phyloP scores from a whole-genome alignment of 2,888 invertebrate genomes.

The Drosophila neonasuta region DNA sequence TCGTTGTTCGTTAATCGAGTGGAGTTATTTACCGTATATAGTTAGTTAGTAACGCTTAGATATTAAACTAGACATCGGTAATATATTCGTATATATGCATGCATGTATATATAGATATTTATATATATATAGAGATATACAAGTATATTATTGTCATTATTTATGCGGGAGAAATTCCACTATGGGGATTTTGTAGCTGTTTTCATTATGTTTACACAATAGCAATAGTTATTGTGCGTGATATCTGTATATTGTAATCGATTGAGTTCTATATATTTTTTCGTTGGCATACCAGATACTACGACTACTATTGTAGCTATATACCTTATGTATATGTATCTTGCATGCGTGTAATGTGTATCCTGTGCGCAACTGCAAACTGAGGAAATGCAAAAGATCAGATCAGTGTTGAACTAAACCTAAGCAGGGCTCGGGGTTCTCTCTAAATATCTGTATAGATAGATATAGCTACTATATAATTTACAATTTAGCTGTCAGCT shows the following conservation, averaged over 20 bases:
- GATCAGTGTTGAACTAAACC: slow-evolving; percentile 52
- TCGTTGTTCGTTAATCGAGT: slow-evolving; percentile 46
- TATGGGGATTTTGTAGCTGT: slow-evolving; percentile 62
- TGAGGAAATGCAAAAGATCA: slow-evolving; percentile 60
- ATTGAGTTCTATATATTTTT: slow-evolving; percentile 41
- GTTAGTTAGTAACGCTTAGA: slow-evolving; percentile 63
- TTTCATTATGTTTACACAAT: slow-evolving; percentile 34
- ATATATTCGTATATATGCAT: slow-evolving; percentile 34
- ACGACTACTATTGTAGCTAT: slow-evolving; percentile 46
- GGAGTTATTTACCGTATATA: slow-evolving; percentile 30
- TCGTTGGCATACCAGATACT: slow-evolving; percentile 63
- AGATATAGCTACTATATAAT: slow-evolving; percentile 61
- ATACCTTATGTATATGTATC: slow-evolving; percentile 34
- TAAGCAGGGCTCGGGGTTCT: slow-evolving; percentile 27
- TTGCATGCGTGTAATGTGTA: slow-evolving; percentile 22
- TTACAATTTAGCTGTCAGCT: slow-evolving; percentile 53
- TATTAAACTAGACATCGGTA: slow-evolving; percentile 62
- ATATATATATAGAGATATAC: slow-evolving; percentile 55
- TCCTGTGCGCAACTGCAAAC: slow-evolving; percentile 36
- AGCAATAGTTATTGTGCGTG: slow-evolving; percentile 23
- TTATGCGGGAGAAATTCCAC: slow-evolving; percentile 77
- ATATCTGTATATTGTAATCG: slow-evolving; percentile 25
- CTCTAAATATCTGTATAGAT: slow-evolving; percentile 31
- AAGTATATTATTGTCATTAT: slow-evolving; percentile 75
- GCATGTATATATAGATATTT: slow-evolving; percentile 32